These are phyloP conservation scores for Mythimna impura DNA, from an alignment of 2,888 invertebrate species.

Conservation along the genomic window DNA sequence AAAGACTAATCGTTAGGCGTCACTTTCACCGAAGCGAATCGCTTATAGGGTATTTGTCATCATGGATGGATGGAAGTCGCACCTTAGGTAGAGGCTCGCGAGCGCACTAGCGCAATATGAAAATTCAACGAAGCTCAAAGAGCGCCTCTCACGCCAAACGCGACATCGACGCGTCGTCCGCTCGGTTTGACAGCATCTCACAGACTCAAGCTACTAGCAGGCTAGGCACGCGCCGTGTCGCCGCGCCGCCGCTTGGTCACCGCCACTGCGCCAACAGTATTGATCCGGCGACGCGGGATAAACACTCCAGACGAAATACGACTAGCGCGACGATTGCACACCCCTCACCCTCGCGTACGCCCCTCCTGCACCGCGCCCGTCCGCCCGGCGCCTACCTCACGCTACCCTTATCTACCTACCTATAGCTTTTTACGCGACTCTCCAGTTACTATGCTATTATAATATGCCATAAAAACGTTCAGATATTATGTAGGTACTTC, in stretches of 20 bases:
- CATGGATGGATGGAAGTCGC: conserved; percentile 76
- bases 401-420: conserved; percentile 71
- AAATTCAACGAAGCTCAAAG: conserved; percentile 85
- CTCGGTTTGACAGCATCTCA: conserved; percentile 89
- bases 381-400: conserved; percentile 73
- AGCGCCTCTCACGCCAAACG: conserved; percentile 88
- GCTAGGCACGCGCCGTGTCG: conserved; percentile 85
- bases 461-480: conserved; percentile 34
- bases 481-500: neutral
- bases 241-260: conserved; percentile 87
- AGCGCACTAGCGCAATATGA: conserved; percentile 87
- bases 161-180: conserved; percentile 89
- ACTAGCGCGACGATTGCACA: conserved; percentile 88
- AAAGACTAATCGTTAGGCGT: conserved; percentile 90
- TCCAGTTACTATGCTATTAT: conserved; percentile 78
- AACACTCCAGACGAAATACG: conserved; percentile 90
- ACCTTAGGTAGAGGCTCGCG: conserved; percentile 84
- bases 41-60: conserved; percentile 85
- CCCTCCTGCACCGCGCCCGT: conserved; percentile 80
- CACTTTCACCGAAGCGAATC: conserved; percentile 89
- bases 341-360: conserved; percentile 78
- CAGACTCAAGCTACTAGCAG: conserved; percentile 84
- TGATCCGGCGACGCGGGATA: conserved; percentile 90
- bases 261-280: conserved; percentile 90
- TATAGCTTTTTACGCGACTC: conserved; percentile 69